These are phyloP conservation scores for Lypha dubia DNA, from an alignment of 2,888 invertebrate species.

Conservation along the genomic window DNA sequence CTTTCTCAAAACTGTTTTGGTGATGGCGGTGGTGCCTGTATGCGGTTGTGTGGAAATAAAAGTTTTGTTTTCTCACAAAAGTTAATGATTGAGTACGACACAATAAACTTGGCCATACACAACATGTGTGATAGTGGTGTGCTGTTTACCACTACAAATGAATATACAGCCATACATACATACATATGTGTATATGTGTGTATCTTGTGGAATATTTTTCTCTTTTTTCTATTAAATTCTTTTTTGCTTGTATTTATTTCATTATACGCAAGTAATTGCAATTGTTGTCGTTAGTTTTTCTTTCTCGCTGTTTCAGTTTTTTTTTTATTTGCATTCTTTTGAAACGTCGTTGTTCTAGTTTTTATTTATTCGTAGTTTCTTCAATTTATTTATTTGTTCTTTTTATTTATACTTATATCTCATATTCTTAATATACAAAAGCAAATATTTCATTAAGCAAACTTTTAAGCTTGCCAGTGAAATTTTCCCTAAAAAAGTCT, in stretches of 20 bases:
- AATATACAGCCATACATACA: not conserved
- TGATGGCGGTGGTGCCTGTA: not conserved
- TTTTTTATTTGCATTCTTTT: slow-evolving; percentile 4
- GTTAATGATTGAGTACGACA: slow-evolving; percentile 25
- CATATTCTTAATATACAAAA: slow-evolving; percentile 32
- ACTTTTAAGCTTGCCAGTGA: slow-evolving; percentile 5
- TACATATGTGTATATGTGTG: not conserved
- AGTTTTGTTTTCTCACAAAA: slow-evolving; percentile 21
- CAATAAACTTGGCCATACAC: slow-evolving; percentile 47
- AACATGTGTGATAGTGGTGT: slow-evolving; percentile 9
- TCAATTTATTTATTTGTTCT: slow-evolving; percentile 33
- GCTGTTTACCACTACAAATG: not conserved
- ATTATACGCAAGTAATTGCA: slow-evolving; percentile 16
- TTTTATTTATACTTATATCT: slow-evolving; percentile 26
- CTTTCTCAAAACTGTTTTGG: not conserved
- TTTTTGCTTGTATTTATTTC: slow-evolving; percentile 39
- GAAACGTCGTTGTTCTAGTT: slow-evolving; percentile 44
- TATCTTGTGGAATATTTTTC: slow-evolving; percentile 11
- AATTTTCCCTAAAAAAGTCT: slow-evolving; percentile 5
- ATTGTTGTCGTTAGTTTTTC: slow-evolving; percentile 50
- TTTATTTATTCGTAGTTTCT: slow-evolving; percentile 47
- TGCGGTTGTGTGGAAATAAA: slow-evolving; percentile 7
- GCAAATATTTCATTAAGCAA: slow-evolving; percentile 3
- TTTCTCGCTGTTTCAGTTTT: slow-evolving; percentile 3
- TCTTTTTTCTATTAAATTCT: slow-evolving; percentile 4